These are phyloP conservation scores for Ecliptopera silaceata DNA, from an alignment of 2,888 invertebrate species.

Conservation along the genomic window DNA sequence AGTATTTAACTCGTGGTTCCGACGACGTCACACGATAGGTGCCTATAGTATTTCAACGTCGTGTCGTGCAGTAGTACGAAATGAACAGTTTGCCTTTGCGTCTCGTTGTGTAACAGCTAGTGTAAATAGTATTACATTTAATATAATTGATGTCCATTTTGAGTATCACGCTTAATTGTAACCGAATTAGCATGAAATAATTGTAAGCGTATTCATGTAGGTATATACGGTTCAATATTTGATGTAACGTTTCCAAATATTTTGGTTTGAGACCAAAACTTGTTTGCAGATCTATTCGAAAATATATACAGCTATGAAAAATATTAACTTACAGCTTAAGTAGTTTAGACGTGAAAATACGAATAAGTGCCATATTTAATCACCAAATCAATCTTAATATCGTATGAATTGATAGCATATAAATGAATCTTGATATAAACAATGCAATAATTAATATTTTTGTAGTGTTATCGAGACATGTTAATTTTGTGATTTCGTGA, in stretches of 20 bases:
- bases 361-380: not conserved
- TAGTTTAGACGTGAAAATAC: too few relatives aligned
- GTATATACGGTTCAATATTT: slow-evolving; percentile 4
- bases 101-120: slow-evolving; percentile 18
- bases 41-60: slow-evolving; percentile 7
- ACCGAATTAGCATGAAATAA: slow-evolving; percentile 21
- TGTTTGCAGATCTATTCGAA: slow-evolving; percentile 32
- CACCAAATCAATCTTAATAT: too few relatives aligned
- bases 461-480: too few relatives aligned
- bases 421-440: too few relatives aligned
- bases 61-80: slow-evolving; percentile 20
- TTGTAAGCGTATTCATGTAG: slow-evolving; percentile 19
- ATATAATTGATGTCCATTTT: slow-evolving; percentile 25
- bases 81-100: slow-evolving; percentile 23
- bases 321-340: too few relatives aligned
- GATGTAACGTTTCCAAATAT: not conserved
- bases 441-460: not conserved
- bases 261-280: not conserved
- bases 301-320: slow-evolving; percentile 13
- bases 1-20: slow-evolving; percentile 19
- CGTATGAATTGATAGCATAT: too few relatives aligned
- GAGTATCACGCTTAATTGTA: slow-evolving; percentile 26
- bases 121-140: slow-evolving; percentile 39
- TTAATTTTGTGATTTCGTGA: not conserved
- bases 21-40: slow-evolving; percentile 15